Evolutionary conservation across 2,888 invertebrate genomes (phyloP), one percentile per base, ranked within the genome.

Genomic region (Ochlodes sylvanus): DNA sequence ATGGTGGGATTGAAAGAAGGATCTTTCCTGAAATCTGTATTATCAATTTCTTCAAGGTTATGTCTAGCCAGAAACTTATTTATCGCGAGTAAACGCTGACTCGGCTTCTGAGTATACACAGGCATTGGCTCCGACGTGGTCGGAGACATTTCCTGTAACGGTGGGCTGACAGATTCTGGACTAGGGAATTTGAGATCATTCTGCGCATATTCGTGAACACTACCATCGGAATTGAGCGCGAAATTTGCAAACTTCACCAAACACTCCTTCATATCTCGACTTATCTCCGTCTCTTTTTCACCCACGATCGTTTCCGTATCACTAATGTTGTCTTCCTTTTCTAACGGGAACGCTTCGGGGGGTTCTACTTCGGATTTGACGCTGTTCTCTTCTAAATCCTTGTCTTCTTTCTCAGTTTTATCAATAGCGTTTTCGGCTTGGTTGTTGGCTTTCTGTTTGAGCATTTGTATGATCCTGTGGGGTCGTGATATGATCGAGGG

Each of bases 61-160:
- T 27, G 81, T 71, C 70, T 80, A 71, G 63, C 81, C 7, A 90
- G 69, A 42, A 90, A 83, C 27, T 90, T 92, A 42, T 84, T 90
- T 0, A 89, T 88, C 0, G 86, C 75, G 1, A 90, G 61, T 3
- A 91, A 62, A 64, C 90, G 76, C 64, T 88, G 89, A 32, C 76
- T 87, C 0, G 89, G 83, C 64, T 91, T 91, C 0, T 88, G 86
- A 0, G 82, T 79, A 41, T 85, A 92, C 0, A 86, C 83, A 0
- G 90, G 89, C 75, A 84, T 78, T 0, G 88, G 83, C 70, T 89
- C 92, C 0, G 87, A 79, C 0, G 86, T 86, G 0, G 90, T 89
- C 0, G 93, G 93, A 0, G 93, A 93, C 84, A 88, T 86, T 63
- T 92, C 90, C 61, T 93, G 93, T 0, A 93, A 61, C 0, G 93